Evolutionary conservation across 2,113 vertebrate genomes (phyloP).

Genomic region (Riparia riparia): DNA sequence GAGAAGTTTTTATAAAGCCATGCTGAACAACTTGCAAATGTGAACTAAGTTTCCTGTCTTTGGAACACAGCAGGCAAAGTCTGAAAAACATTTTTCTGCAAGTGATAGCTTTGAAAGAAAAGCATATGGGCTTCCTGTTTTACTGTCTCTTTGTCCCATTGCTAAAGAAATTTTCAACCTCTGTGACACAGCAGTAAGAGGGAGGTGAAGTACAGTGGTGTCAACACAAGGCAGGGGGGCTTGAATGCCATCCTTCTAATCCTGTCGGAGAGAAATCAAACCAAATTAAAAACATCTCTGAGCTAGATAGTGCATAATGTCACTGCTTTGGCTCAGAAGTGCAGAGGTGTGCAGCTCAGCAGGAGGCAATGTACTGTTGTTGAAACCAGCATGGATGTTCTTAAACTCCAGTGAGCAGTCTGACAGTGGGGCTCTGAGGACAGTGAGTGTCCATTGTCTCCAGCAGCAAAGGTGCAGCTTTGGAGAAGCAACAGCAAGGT

Average conservation of each 20-base stretch:
- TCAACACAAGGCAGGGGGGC: neutral
- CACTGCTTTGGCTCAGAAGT: neutral
- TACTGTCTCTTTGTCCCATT: neutral
- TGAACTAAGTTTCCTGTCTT: conserved; percentile 5
- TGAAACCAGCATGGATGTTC: neutral
- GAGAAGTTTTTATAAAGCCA: conserved; percentile 4
- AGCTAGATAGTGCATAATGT: neutral
- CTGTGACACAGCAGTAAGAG: neutral
- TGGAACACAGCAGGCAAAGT: conserved; percentile 27
- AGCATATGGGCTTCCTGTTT: neutral
- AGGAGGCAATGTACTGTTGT: conserved; percentile 23
- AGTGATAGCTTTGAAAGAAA: neutral
- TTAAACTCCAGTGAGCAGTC: neutral
- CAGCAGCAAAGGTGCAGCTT: neutral
- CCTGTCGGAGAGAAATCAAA: conserved; percentile 24
- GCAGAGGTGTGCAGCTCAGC: conserved; percentile 22
- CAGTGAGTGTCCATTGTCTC: neutral
- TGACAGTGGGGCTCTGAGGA: neutral
- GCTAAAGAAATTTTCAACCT: neutral
- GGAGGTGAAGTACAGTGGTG: neutral
- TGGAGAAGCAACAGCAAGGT: neutral
- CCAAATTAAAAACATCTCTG: neutral
- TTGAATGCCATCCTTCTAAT: conserved; percentile 20
- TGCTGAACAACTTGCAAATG: neutral
- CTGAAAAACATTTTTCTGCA: conserved; percentile 6